Percentiles rank a stretch among this genome's conserved stretches.
Evolutionary conservation across 2,113 vertebrate species (phyloP).

Genomic region (Lagopus leucura): DNA sequence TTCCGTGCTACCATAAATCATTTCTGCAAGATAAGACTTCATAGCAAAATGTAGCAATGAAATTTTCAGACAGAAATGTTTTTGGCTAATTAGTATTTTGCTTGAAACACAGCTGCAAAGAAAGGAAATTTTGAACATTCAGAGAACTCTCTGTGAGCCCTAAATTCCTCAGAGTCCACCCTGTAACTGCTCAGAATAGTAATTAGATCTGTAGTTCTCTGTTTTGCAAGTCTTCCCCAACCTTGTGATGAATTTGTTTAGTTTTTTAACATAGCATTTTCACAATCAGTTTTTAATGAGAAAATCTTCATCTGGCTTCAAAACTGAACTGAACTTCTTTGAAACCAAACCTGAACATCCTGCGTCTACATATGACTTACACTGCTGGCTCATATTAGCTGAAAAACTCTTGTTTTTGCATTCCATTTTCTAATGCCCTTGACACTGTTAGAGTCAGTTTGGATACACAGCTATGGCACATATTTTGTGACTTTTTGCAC

Average conservation of each 20-base stretch:
- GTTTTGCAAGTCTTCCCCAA: neutral
- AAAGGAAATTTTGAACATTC: neutral
- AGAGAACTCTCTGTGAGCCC: neutral
- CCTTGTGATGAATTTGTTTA: neutral
- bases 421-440: neutral
- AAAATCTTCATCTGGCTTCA: neutral
- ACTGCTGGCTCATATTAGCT: neutral
- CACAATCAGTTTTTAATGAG: neutral
- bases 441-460: neutral
- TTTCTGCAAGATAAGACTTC: neutral
- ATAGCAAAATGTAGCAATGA: neutral
- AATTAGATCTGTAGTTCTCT: neutral
- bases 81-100: neutral
- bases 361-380: neutral
- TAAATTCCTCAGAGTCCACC: neutral
- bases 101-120: neutral
- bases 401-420: neutral
- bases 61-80: neutral
- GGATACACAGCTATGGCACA: neutral
- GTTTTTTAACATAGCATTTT: neutral
- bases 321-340: neutral
- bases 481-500: neutral
- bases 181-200: neutral
- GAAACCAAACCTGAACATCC: neutral
- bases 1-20: neutral